Evolutionary conservation across 2,888 invertebrate species (phyloP), one percentile per base, ranked within the genome.

Genomic region (Lutraria lutraria): DNA sequence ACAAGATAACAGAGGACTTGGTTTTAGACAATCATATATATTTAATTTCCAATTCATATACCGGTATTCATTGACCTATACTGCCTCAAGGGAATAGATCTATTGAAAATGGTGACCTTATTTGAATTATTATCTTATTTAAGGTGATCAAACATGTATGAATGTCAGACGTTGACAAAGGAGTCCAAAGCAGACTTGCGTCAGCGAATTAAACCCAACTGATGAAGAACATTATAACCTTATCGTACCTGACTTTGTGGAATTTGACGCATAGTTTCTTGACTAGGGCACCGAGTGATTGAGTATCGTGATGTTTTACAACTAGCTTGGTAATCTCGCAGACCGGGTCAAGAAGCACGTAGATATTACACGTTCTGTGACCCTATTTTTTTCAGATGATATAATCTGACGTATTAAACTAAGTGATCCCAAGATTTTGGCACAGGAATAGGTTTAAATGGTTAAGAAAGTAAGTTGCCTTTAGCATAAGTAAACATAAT

Each of bases 221-320:
- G 34, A 76, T 76, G 29, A 34, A 76, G 31, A 34, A 76, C 76
- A 76, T 34, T n/a, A 76, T 34, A 76, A 15, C 31, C 10, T 76
- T 76, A 76, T 76, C 76, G 76, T 31, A 31, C 16, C 13, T 76
- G 31, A 31, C 16, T 25, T 19, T 76, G 19, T 13, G 76, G 76
- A 76, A 76, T 76, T 76, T 76, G 76, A 19, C 76, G 76, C 76
- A 76, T 76, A 76, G 76, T 76, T 76, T 31, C 31, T 31, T 34
- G 76, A 76, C 76, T 76, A 34, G 76, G 76, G 31, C 76, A 76
- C 3, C 15, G 8, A 16, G 76, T 16, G 25, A 3, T 16, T 34
- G 25, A 31, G 16, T 31, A 76, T 31, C 15, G 29, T 13, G 31
- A 19, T 13, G 34, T 31, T 76, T 76, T 76, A 15, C 29, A 19